Base-by-base conservation (phyloP, 2,113 vertebrate genomes). In the Pedetes capensis region DNA sequence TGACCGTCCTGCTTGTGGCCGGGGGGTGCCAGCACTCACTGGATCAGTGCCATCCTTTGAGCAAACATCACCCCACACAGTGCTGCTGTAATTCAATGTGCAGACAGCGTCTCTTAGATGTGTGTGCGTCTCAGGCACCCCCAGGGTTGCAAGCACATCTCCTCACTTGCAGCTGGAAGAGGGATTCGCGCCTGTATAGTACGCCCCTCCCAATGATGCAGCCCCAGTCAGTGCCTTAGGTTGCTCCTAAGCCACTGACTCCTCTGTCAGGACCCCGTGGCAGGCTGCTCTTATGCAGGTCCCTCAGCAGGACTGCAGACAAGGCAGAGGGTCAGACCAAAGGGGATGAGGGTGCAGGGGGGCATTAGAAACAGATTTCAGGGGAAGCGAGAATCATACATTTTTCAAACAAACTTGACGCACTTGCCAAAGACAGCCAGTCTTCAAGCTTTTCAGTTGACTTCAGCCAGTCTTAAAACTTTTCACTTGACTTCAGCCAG, bases 361-460 rank as follows among this genome's bases (percentile, higher is more conserved):
- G 89, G 84, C 87, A 25, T 0, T 82, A 51, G 53, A 91, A 49
- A 78, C 64, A 88, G 89, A 95, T 89, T 95, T 93, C 82, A 96
- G 81, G n/a, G 79, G 74, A 94, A 83, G 1, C 79, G 80, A 97
- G 95, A 49, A 44, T 88, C 86, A 51, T 94, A 83, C 89, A 96
- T 94, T 91, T 96, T 89, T 61, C 57, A 66, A 93, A 51, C 93
- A 89, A 89, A 96, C 92, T 91, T 96, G 91, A 96, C 94, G 83
- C 22, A 34, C 51, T 92, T 72, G 47, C 69, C 2, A 16, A 69
- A 84, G 95, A 93, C 76, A 97, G 89, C 80, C 0, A 57, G 87
- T 91, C 87, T 71, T 95, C 66, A 91, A 96, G 86, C 74, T 96
- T 95, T 89, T 91, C 81, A 97, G 53, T 37, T 94, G 95, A 96